Conservation (phyloP, 2,888 invertebrate species). For the Caenorhabditis wallacei region DNA sequence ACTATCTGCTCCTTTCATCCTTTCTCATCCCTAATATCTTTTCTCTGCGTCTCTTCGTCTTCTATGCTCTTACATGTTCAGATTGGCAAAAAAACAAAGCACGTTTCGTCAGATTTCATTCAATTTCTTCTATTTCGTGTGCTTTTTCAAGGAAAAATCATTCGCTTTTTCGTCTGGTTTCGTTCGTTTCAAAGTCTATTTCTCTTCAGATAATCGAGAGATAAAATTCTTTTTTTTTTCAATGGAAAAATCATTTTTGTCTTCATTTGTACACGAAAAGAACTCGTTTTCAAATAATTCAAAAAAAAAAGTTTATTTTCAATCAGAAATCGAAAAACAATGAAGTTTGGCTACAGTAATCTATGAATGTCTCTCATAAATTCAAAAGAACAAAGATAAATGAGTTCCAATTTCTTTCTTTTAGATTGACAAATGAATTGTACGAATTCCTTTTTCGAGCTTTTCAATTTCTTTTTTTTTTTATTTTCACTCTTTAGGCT, state of each 20-base stretch:
- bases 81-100: conserved; percentile 54
- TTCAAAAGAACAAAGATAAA: background rate
- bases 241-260: background rate
- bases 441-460: too few species aligned
- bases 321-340: too few species aligned
- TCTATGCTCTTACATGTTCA: background rate
- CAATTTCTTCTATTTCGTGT: conserved; percentile 45
- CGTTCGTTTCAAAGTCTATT: background rate
- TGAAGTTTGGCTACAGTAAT: too few species aligned
- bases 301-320: too few species aligned
- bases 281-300: too few species aligned
- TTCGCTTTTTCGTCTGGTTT: conserved; percentile 30
- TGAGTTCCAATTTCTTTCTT: background rate
- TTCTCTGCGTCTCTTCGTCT: conserved; percentile 51
- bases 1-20: conserved; percentile 54
- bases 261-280: too few species aligned
- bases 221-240: conserved; percentile 18
- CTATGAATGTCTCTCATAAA: too few species aligned
- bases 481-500: too few species aligned
- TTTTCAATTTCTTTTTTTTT: too few species aligned
- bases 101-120: conserved; percentile 61
- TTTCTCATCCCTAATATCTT: conserved; percentile 39
- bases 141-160: conserved; percentile 33
- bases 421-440: background rate
- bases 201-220: conserved; percentile 6